Percentiles rank a stretch among this genome's conserved stretches.
phyloP scores from a whole-genome alignment of 2,113 vertebrate genomes.

The Corapipo altera region DNA sequence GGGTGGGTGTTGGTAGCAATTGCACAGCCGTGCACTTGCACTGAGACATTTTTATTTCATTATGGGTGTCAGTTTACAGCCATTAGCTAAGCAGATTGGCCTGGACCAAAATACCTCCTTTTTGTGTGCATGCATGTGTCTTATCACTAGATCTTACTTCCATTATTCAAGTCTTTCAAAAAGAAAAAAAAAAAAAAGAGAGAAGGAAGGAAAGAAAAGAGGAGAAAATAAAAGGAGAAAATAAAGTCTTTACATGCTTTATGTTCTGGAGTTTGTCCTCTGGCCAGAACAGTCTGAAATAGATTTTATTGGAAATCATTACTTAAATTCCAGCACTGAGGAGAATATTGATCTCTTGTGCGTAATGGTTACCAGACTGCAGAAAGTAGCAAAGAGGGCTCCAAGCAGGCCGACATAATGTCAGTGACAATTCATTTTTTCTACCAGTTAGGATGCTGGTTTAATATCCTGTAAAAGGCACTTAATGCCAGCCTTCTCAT shows the following conservation, averaged over 20 bases:
- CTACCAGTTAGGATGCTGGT: constrained; percentile 76
- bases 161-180: constrained; percentile 72
- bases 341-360: constrained; percentile 73
- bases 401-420: constrained; percentile 68
- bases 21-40: constrained; percentile 70
- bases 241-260: constrained; percentile 59
- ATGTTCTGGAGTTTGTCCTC: constrained; percentile 71
- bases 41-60: constrained; percentile 84
- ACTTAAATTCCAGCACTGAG: constrained; percentile 74
- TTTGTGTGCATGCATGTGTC: constrained; percentile 18
- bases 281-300: constrained; percentile 69
- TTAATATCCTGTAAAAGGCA: constrained; percentile 84
- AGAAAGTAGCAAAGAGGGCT: constrained; percentile 71
- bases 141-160: constrained; percentile 80
- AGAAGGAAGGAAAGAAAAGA: background rate
- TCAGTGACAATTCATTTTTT: constrained; percentile 80
- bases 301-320: constrained; percentile 84
- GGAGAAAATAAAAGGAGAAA: background rate
- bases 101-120: constrained; percentile 71
- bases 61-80: constrained; percentile 82
- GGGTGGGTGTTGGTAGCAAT: constrained; percentile 69
- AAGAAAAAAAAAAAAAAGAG: too few relatives aligned
- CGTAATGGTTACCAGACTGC: constrained; percentile 80
- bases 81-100: constrained; percentile 82
- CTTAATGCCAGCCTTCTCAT: constrained; percentile 73